A percentile compares a stretch with the other conserved stretches of the same genome.
Conservation (phyloP, 2,113 vertebrate species). For the Archocentrus centrarchus region DNA sequence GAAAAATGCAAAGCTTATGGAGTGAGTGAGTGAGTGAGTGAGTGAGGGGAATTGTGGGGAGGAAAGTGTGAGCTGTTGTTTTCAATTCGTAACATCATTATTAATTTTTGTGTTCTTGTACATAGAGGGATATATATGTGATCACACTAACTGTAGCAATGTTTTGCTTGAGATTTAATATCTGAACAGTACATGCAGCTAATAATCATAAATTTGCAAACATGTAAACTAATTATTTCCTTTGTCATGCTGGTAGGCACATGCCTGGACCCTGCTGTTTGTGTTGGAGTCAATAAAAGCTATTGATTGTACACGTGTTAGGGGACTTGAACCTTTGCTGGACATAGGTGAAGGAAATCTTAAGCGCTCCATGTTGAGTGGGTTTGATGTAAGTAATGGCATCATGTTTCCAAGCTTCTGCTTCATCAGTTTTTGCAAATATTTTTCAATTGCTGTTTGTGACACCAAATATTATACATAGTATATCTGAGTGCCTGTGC, state of each 20-base stretch:
- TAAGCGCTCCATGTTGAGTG: slow-evolving; percentile 23
- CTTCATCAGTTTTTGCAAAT: not conserved
- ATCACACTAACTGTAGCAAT: not conserved
- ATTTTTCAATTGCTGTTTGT: not conserved
- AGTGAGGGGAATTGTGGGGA: not conserved
- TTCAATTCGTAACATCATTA: not conserved
- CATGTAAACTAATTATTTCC: slow-evolving; percentile 39
- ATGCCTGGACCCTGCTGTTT: slow-evolving; percentile 11
- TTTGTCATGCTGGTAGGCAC: slow-evolving; percentile 27
- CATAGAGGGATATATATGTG: not conserved
- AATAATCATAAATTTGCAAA: slow-evolving; percentile 20
- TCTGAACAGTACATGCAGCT: not conserved
- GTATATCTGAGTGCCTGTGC: not conserved
- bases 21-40: not conserved
- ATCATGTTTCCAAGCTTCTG: not conserved
- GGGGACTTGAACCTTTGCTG: slow-evolving; percentile 52
- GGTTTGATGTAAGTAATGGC: not conserved
- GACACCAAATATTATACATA: not conserved
- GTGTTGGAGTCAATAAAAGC: slow-evolving; percentile 34
- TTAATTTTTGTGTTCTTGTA: not conserved
- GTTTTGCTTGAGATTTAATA: not conserved
- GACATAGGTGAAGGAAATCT: slow-evolving; percentile 23
- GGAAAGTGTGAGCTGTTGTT: not conserved
- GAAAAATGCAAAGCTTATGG: slow-evolving; percentile 56
- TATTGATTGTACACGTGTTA: slow-evolving; percentile 63